Evolutionary conservation across 2,888 invertebrate species (phyloP), one percentile per base, ranked within the genome.

Genomic region (Eristalinus sepulchralis): DNA sequence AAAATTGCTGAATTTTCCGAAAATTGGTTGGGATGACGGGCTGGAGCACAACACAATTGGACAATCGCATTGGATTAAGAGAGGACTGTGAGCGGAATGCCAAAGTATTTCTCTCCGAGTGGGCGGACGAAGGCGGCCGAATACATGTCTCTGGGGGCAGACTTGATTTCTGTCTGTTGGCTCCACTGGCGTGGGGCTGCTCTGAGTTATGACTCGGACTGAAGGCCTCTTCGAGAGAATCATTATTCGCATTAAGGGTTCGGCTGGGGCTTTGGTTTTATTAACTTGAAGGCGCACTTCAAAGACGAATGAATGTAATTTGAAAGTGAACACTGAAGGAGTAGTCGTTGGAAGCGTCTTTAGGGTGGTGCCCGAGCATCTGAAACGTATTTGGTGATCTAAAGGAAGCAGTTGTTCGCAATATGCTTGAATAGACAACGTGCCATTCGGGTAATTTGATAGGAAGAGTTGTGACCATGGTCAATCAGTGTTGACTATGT

Each of bases 1-100:
- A 85, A 85, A 82, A 85, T 85, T 85, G 81, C 81, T 67, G 85
- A 85, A 70, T 85, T 81, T 81, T 85, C 77, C 67, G 72, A 72
- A 82, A 85, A 82, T 82, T 68, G 77, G 57, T 67, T 62, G 33
- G 66, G 75, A 80, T 84, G 84, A 76, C 76, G 76, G 59, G 76
- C 71, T 34, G 76, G 33, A 77, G 75, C 60, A 60, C 64, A 60
- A 75, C 83, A 81, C 81, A 85, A 77, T 82, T 82, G 85, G 82
- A 73, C 85, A 82, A 77, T 81, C 72, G 73, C 77, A 77, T 85
- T 68, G 77, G 77, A 85, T 85, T 77, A 72, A 73, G 76, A 72
- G 62, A 39, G 67, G 77, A 53, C 70, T 77, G 72, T 77, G 77
- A 77, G 57, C 67, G 62, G 85, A 85, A 85, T 85, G 81, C 63